Base-by-base conservation (phyloP, 2,797 vertebrate species). In the Brotula barbata region DNA sequence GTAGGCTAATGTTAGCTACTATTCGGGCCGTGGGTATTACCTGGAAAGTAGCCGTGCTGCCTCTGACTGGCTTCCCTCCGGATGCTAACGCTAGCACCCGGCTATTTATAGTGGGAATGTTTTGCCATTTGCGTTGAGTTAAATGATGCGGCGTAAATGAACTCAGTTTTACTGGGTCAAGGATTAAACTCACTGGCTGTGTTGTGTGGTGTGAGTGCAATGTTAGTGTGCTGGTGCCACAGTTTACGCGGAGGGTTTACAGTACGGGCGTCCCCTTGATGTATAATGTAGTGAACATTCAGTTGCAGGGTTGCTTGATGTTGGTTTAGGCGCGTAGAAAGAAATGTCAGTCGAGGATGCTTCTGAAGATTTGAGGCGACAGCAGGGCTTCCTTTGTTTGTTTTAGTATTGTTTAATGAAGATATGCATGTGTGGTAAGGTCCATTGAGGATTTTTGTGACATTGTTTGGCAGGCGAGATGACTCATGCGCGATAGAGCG, bases 251-350 rank as follows among this genome's bases (percentile, higher is more conserved):
- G 8, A 10, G 11, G 21, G 21, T 19, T 49, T 40, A 20, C 37
- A 44, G 39, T 3, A 7, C 28, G 17, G 15, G 16, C 25, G 40
- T n/a, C 3, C 36, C 1, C 31, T n/a, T 34, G 37, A 17, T 63
- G 6, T 72, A 58, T 47, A 14, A 44, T 52, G 66, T 49, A 63
- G 71, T 41, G 59, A 73, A 65, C 77, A 12, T 15, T 51, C 6
- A 19, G 47, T 58, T 66, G 54, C 50, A 42, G 37, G 45, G 4
- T 23, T 22, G 64, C 48, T 48, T 43, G 45, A n/a, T 54, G 71
- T 71, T 64, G 47, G 54, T 89, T 90, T 89, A 70, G 86, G 89
- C 89, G 89, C 83, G 87, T 56, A 88, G 79, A 66, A 13, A 50
- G 45, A 42, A 71, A 52, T 59, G 50, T 31, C 23, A 64, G 58